Conservation (phyloP, 2,113 vertebrate genomes). For the Mixornis gularis region DNA sequence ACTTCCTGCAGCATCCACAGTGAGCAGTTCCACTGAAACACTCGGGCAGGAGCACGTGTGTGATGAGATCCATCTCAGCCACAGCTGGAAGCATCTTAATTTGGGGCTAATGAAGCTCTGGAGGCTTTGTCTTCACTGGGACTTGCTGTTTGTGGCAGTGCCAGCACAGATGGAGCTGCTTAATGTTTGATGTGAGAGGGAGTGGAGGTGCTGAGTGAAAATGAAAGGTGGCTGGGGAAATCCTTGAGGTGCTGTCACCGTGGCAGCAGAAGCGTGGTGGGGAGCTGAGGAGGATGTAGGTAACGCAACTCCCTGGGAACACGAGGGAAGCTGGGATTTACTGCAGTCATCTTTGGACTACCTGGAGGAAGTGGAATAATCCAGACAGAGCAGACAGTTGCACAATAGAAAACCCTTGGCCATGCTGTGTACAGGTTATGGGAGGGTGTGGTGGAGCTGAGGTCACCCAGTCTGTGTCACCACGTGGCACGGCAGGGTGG, state of each 20-base stretch:
- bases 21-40: neutral
- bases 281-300: neutral
- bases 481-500: neutral
- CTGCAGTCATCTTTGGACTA: neutral
- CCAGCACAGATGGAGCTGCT: neutral
- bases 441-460: neutral
- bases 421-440: fast-evolving
- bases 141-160: neutral
- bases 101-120: neutral
- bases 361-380: neutral
- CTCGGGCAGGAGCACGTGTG: neutral
- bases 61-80: neutral
- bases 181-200: neutral
- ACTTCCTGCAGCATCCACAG: neutral
- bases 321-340: neutral
- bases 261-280: neutral
- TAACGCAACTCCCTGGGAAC: neutral
- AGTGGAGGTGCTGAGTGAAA: neutral
- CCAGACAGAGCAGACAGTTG: neutral
- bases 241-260: neutral
- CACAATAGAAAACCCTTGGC: fast-evolving
- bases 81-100: neutral
- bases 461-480: neutral
- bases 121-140: neutral
- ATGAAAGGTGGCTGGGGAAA: neutral